Base-by-base conservation (phyloP, 2,113 vertebrate species). In the Narcine bancroftii region DNA sequence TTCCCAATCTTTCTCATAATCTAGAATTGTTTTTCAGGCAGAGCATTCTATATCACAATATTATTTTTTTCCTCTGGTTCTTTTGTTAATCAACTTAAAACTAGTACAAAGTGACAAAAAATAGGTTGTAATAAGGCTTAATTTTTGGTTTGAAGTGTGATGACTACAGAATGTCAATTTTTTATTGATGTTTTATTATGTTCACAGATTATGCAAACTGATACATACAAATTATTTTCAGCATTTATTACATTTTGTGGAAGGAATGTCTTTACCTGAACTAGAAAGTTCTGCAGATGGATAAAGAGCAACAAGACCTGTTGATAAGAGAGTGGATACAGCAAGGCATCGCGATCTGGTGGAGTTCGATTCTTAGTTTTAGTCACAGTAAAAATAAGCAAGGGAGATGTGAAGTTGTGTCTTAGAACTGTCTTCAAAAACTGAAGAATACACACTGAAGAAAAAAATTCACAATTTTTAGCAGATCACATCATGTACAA, bases 271-370 rank as follows among this genome's bases (percentile, higher is more conserved):
- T 93, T 92, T 94, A 97, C 96, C 95, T 98, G 97, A 92, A 98
- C 95, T 93, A 98, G 93, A 89, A 99, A 96, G 94, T 97, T 97
- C 93, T 96, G 97, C 76, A 99, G 96, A 76, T 96, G 96, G n/a
- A 95, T 92, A 33, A 96, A 93, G 79, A 99, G 95, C 0, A 93
- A 95, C 29, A 95, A 94, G 33, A 97, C 94, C 92, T 97, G 96
- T 89, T 92, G 94, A 69, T 36, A 94, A 66, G 95, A 93, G 89
- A 99, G 94, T 0, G 98, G 98, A 93, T 97, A 94, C 26, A 98
- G 94, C 89, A 94, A 92, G 50, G 95, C 93, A 19, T 98, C 96
- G 71, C 95, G 94, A 5, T 94, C 92, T 50, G 93, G 93, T 19
- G 94, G 93, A 29, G 94, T 94, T 29, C 94, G 93, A 6, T 89